A percentile compares a stretch with the other conserved stretches of the same genome.
Conservation (phyloP, 2,797 vertebrate genomes). For the Cossypha caffra region DNA sequence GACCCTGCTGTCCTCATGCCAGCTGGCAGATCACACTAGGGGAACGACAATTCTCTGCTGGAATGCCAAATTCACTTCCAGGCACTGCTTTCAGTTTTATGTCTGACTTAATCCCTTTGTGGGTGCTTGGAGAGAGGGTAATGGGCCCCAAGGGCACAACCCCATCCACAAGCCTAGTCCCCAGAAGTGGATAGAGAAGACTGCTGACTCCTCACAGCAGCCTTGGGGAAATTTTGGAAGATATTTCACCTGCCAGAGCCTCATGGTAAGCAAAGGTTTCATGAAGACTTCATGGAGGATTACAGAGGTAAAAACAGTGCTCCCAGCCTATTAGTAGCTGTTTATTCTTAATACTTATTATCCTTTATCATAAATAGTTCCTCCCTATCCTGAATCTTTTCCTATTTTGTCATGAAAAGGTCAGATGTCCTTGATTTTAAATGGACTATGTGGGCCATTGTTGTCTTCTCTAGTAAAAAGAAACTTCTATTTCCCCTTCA, state of each 20-base stretch:
- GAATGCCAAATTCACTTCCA: background rate
- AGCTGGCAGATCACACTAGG: background rate
- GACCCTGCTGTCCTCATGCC: background rate
- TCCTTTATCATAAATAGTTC: background rate
- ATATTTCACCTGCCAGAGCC: background rate
- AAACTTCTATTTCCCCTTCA: background rate
- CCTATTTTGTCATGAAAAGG: background rate
- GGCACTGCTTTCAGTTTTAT: background rate
- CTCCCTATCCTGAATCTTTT: background rate
- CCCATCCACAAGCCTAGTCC: background rate
- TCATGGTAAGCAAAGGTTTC: background rate
- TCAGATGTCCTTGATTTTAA: background rate
- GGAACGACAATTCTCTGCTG: accelerated
- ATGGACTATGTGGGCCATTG: accelerated
- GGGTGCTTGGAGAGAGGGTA: background rate
- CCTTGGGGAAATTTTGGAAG: background rate
- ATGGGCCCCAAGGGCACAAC: background rate
- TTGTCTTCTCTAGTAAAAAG: background rate
- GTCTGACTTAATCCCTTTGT: background rate
- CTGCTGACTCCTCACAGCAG: background rate
- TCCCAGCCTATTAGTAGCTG: background rate
- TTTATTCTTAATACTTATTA: background rate
- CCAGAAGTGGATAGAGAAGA: background rate
- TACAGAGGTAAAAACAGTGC: background rate
- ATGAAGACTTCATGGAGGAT: background rate